Evolutionary conservation across 2,888 invertebrate genomes (phyloP), one percentile per base, ranked within the genome.

Genomic region (Watsonalla binaria): DNA sequence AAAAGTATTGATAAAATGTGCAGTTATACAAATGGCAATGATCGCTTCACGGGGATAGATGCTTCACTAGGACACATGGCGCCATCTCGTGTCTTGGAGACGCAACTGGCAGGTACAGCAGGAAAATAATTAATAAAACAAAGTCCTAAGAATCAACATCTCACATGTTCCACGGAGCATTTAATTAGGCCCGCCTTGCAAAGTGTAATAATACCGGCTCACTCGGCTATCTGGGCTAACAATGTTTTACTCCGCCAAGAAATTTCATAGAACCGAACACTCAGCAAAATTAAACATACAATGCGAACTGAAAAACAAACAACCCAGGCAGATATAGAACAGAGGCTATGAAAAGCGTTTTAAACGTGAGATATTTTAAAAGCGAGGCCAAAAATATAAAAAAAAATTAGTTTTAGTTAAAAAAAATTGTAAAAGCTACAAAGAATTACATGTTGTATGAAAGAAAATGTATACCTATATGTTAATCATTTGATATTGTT

Each of bases 341-440:
- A 51, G 62, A 60, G 65, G 62, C 64, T 64, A 66, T 66, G 60
- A 66, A 66, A 66, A 64, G 59, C 60, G 51, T 59, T 56, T 52
- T 37, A 39, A 35, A 54, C 52, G 55, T 52, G 53, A 55, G 54
- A 53, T 59, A 57, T 56, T 54, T 56, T 61, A 61, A 63, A 64
- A 58, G 65, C 62, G 55, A 37, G 6, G 9, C 37, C 8, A 37
- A 37, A 37, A 6, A 5, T 37, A 8, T 37, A 8, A 9, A 4
- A 37, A 37, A 5, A 37, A 37, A 8, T n/a, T n/a, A 24, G 4
- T 24, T 24, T 24, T 24, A 24, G 24, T 24, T 2, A 24, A 24
- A 24, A 24, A 2, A 24, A n/a, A n/a, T n/a, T 24, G 24, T 24
- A 24, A 24, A 2, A 24, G 24, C 24, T 24, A 4, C 24, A 24